Percentiles rank a stretch among this genome's conserved stretches.
Conservation (phyloP, 2,113 vertebrate genomes). For the Acrocephalus arundinaceus region DNA sequence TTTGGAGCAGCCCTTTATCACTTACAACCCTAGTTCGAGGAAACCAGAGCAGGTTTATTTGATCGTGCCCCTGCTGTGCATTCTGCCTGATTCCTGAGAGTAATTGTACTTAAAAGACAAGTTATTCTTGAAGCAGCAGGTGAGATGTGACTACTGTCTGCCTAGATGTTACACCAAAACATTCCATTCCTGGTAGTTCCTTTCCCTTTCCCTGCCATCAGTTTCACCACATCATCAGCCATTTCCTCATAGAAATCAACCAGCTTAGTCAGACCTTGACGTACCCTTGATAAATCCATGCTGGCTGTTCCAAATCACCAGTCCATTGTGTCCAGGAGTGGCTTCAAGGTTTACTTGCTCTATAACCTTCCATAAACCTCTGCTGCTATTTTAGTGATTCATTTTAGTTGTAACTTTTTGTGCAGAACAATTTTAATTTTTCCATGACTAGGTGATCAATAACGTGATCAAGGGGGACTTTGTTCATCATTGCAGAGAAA, state of each 20-base stretch:
- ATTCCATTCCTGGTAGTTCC: background rate
- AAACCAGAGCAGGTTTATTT: background rate
- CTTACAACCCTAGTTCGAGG: background rate
- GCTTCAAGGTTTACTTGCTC: background rate
- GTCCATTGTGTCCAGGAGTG: too few relatives aligned
- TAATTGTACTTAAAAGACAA: background rate
- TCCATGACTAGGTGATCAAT: background rate
- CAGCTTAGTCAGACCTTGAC: background rate
- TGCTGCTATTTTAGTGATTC: background rate
- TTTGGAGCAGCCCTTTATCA: background rate
- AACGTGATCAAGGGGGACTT: background rate
- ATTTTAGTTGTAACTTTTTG: background rate
- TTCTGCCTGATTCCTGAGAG: background rate
- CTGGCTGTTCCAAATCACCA: background rate
- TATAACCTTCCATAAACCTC: background rate
- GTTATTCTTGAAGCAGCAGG: background rate
- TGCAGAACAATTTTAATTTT: background rate
- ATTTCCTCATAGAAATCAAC: background rate
- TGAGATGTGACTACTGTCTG: background rate
- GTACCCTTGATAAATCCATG: background rate
- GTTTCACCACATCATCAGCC: accelerated
- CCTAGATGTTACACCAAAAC: background rate
- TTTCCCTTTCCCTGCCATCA: background rate
- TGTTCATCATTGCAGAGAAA: background rate
- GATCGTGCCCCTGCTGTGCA: background rate